These are phyloP conservation scores for Hassar affinis DNA, from an alignment of 2,113 vertebrate genomes.

Conservation along the genomic window DNA sequence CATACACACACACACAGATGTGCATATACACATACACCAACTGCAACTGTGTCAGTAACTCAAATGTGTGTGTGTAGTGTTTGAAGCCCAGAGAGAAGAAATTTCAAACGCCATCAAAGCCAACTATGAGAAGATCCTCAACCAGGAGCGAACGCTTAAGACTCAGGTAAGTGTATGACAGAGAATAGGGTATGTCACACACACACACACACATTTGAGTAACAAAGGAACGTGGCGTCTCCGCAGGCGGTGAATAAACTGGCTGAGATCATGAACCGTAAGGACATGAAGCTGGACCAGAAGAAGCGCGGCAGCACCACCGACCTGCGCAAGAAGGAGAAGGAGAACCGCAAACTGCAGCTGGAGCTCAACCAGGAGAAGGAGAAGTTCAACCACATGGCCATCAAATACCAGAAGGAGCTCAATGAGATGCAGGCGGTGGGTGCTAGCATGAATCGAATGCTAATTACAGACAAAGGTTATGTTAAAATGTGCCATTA, in stretches of 20 bases:
- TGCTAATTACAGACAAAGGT: neutral
- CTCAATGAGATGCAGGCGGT: constrained; percentile 94
- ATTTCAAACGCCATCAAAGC: constrained; percentile 79
- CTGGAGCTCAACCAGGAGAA: constrained; percentile 97
- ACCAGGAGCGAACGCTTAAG: constrained; percentile 90
- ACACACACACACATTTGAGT: neutral
- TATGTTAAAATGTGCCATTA: no score
- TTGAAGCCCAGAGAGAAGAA: constrained; percentile 80
- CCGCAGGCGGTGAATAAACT: constrained; percentile 95
- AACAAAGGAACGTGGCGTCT: neutral
- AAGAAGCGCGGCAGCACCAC: constrained; percentile 93
- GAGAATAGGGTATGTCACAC: neutral
- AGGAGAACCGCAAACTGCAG: constrained; percentile 96
- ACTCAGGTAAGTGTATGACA: constrained; percentile 79
- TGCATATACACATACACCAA: neutral
- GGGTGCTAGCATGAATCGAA: constrained; percentile 54
- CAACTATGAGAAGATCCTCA: constrained; percentile 87
- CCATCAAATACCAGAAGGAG: constrained; percentile 94
- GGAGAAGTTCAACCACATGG: constrained; percentile 97
- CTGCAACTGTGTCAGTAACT: neutral
- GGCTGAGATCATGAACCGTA: constrained; percentile 99
- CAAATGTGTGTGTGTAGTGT: constrained; percentile 72
- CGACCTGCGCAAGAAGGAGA: constrained; percentile 97
- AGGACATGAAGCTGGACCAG: constrained; percentile 96
- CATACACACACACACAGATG: neutral